Evolutionary conservation across 1,140 invertebrate species (phyloP).

Genomic region (Thalassaphorura encarpata): DNA sequence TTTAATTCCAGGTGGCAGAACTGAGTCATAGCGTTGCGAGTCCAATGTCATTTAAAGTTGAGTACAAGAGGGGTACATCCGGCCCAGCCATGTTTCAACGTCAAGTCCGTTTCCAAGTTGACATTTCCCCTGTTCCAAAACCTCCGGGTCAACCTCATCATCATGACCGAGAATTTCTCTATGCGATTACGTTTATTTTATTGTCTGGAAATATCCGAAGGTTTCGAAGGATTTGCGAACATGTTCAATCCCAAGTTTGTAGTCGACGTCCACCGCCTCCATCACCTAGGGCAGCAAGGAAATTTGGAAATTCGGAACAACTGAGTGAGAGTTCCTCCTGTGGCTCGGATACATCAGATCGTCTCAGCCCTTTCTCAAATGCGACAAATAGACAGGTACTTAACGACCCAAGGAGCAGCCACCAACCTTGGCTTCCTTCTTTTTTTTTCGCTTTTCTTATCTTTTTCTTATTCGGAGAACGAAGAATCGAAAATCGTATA

Average conservation of each 20-base stretch:
- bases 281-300: slow-evolving; percentile 56
- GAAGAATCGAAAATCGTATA: no score
- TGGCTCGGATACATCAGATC: slow-evolving; percentile 69
- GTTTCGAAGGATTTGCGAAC: slow-evolving; percentile 90
- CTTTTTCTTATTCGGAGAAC: no score
- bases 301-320: slow-evolving; percentile 50
- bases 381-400: slow-evolving; percentile 16
- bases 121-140: slow-evolving; percentile 42
- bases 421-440: neutral
- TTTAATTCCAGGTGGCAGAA: slow-evolving; percentile 76
- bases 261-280: slow-evolving; percentile 52
- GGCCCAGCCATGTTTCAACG: slow-evolving; percentile 92
- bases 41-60: slow-evolving; percentile 94
- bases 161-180: slow-evolving; percentile 63
- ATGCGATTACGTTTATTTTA: slow-evolving; percentile 91
- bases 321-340: slow-evolving; percentile 70
- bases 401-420: no score
- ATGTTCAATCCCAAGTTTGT: slow-evolving; percentile 83
- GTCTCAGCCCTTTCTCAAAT: slow-evolving; percentile 50
- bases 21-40: slow-evolving; percentile 96
- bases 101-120: slow-evolving; percentile 88
- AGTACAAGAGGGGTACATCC: slow-evolving; percentile 87
- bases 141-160: slow-evolving; percentile 46
- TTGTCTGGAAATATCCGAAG: slow-evolving; percentile 88
- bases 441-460: no score